phyloP scores from a whole-genome alignment of 2,888 invertebrate species.

The Eupithecia pulchellata region DNA sequence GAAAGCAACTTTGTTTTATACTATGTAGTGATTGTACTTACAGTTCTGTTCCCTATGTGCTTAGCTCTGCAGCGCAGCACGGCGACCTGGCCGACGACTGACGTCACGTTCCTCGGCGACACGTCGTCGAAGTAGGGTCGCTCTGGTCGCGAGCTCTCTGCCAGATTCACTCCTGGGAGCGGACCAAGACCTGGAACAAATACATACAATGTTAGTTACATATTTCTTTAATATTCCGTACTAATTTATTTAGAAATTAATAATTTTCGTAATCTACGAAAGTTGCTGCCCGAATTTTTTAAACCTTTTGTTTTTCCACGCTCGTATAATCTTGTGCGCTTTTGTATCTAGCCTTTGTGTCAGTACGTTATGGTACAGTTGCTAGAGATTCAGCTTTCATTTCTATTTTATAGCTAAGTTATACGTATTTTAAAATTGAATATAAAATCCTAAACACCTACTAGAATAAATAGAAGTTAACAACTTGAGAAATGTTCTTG shows the following conservation, averaged over 20 bases:
- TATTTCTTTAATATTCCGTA: too few species aligned
- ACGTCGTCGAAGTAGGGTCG: slow-evolving; percentile 94
- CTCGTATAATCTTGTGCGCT: too few species aligned
- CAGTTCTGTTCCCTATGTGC: slow-evolving; percentile 94
- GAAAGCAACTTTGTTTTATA: background rate
- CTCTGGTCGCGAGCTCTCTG: slow-evolving; percentile 79
- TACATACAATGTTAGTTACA: background rate
- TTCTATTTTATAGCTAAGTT: too few species aligned
- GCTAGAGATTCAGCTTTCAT: too few species aligned
- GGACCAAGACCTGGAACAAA: slow-evolving; percentile 60
- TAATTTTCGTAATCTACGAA: too few species aligned
- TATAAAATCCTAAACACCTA: background rate
- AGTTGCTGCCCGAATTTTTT: too few species aligned
- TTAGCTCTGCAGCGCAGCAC: slow-evolving; percentile 93
- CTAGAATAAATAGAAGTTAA: background rate
- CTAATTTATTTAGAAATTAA: too few species aligned
- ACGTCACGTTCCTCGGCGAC: slow-evolving; percentile 92
- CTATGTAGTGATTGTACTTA: slow-evolving; percentile 85
- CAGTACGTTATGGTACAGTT: too few species aligned
- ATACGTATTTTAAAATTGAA: too few species aligned
- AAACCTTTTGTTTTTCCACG: too few species aligned
- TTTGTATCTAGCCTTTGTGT: too few species aligned
- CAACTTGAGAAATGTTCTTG: background rate
- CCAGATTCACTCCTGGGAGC: slow-evolving; percentile 60
- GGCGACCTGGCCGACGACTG: slow-evolving; percentile 93